These are phyloP conservation scores for Drosophila equinoxialis DNA, from an alignment of 1,140 invertebrate species.

Conservation along the genomic window DNA sequence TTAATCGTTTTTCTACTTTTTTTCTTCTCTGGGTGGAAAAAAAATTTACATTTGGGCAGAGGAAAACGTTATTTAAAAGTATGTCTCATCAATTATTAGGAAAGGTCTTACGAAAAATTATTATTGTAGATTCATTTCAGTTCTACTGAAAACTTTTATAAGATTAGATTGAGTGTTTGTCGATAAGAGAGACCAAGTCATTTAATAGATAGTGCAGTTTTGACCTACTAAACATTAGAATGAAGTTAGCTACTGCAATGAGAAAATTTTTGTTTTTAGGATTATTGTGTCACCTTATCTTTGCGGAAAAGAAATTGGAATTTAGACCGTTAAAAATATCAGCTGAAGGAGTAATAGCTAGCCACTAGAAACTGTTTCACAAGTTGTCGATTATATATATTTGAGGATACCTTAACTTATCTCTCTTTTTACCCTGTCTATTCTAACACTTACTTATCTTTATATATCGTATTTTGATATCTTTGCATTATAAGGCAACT, in stretches of 20 bases:
- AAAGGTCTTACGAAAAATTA: slow-evolving; percentile 1
- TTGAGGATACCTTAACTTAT: too few species aligned
- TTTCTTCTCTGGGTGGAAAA: not conserved
- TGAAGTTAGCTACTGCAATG: not conserved
- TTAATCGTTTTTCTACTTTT: slow-evolving; percentile 54
- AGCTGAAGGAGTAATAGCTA: too few species aligned
- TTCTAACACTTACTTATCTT: too few species aligned
- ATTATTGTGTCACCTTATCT: slow-evolving; percentile 2
- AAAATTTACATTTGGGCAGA: slow-evolving; percentile 31
- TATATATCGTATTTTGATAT: too few species aligned
- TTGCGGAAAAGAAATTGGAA: not conserved
- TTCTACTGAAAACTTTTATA: not conserved
- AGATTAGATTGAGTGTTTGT: not conserved
- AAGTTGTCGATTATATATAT: too few species aligned
- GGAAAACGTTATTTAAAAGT: not conserved
- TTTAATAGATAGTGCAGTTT: not conserved
- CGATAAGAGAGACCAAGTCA: slow-evolving; percentile 1
- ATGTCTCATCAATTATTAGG: slow-evolving; percentile 17
- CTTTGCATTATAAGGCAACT: too few species aligned
- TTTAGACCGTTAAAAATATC: too few species aligned
- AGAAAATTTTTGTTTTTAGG: not conserved
- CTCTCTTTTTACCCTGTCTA: too few species aligned
- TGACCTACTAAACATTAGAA: not conserved
- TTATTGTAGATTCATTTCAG: not conserved
- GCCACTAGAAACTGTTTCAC: too few species aligned